These are phyloP conservation scores for Butorides virescens DNA, from an alignment of 2,113 vertebrate species.

Conservation along the genomic window DNA sequence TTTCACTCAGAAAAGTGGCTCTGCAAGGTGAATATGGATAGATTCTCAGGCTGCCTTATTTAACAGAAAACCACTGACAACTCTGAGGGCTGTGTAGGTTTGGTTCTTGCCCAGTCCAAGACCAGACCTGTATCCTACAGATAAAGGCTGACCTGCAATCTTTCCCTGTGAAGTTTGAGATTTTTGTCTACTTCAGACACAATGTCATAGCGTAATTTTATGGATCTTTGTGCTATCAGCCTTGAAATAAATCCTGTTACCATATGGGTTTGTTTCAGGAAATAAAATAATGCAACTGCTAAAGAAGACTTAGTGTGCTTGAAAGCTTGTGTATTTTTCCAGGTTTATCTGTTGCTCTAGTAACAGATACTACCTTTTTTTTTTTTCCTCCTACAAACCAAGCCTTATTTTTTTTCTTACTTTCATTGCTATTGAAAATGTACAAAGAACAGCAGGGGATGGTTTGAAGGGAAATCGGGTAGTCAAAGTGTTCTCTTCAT, in stretches of 20 bases:
- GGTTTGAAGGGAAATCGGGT: not conserved
- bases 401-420: not conserved
- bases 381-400: not conserved
- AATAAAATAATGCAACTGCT: not conserved
- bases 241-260: not conserved
- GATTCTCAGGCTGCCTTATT: not conserved
- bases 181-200: not conserved
- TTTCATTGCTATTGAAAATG: not conserved
- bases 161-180: not conserved
- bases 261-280: not conserved
- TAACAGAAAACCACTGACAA: not conserved
- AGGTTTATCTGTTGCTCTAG: not conserved
- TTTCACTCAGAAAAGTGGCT: not conserved
- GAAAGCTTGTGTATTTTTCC: not conserved
- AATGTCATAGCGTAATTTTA: not conserved
- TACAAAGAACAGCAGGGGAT: not conserved
- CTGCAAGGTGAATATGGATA: not conserved
- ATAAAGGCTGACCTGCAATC: not conserved
- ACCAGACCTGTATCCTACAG: not conserved
- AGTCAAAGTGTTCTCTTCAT: not conserved
- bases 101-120: not conserved
- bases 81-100: not conserved
- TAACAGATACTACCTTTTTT: not conserved
- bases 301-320: not conserved
- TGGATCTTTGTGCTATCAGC: not conserved